Percentiles rank a stretch among this genome's conserved stretches.
phyloP scores from a whole-genome alignment of 2,888 invertebrate genomes.

The Melinaea marsaeus region DNA sequence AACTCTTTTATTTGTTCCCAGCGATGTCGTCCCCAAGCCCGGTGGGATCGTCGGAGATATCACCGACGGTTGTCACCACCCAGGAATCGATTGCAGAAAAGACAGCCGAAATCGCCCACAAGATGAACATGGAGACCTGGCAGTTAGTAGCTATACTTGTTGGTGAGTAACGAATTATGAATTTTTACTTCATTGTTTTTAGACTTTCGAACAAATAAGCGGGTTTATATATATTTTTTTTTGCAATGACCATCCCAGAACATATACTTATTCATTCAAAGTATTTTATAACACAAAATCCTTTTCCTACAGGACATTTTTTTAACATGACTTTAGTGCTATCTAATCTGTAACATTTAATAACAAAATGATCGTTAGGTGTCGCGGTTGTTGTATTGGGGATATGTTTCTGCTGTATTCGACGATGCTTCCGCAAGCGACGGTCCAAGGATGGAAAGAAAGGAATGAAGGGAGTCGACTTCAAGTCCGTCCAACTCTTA shows the following conservation, averaged over 20 bases:
- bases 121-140: slow-evolving; percentile 90
- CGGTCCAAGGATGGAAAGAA: slow-evolving; percentile 97
- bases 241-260: no score
- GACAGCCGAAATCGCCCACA: slow-evolving; percentile 80
- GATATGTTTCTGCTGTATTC: slow-evolving; percentile 94
- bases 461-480: slow-evolving; percentile 95
- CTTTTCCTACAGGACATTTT: no score
- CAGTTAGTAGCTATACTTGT: slow-evolving; percentile 90
- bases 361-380: slow-evolving; percentile 59
- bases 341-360: not conserved
- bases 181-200: no score
- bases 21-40: slow-evolving; percentile 23
- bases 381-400: slow-evolving; percentile 88
- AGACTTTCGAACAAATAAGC: no score
- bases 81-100: slow-evolving; percentile 76
- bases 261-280: no score
- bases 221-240: no score
- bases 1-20: slow-evolving; percentile 6
- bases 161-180: slow-evolving; percentile 72
- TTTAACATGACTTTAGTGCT: no score
- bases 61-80: slow-evolving; percentile 47
- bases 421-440: slow-evolving; percentile 93
- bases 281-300: no score
- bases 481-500: slow-evolving; percentile 96
- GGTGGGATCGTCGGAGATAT: slow-evolving; percentile 34